phyloP scores from a whole-genome alignment of 2,113 vertebrate species.

The Xiphophorus hellerii region DNA sequence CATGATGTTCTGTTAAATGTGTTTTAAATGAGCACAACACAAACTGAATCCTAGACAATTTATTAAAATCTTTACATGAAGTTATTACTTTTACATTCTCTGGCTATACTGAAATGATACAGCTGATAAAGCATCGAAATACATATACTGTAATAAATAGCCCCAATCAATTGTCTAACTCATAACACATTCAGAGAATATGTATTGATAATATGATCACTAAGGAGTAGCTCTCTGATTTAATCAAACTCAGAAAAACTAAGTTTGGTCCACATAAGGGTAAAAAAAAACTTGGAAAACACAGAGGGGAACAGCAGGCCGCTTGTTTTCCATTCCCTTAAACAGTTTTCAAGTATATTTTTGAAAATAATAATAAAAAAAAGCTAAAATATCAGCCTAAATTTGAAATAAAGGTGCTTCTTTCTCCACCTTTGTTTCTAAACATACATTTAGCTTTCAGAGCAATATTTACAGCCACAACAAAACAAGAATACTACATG shows the following conservation, averaged over 20 bases:
- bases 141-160: constrained; percentile 34
- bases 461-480: constrained; percentile 50
- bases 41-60: constrained; percentile 42
- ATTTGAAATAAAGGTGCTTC: constrained; percentile 23
- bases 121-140: constrained; percentile 50
- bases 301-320: constrained; percentile 22
- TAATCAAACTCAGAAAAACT: background rate
- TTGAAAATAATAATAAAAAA: constrained; percentile 34
- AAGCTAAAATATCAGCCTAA: background rate
- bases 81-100: constrained; percentile 48
- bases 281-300: constrained; percentile 8
- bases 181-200: constrained; percentile 34
- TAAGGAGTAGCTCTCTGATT: background rate
- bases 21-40: background rate
- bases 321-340: constrained; percentile 40
- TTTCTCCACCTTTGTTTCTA: constrained; percentile 7
- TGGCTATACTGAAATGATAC: constrained; percentile 50
- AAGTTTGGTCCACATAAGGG: constrained; percentile 10
- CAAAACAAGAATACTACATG: constrained; percentile 52
- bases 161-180: constrained; percentile 24
- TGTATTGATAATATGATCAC: constrained; percentile 2
- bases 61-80: constrained; percentile 65
- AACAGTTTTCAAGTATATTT: constrained; percentile 62
- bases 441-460: constrained; percentile 12
- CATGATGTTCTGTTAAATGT: background rate